phyloP scores from a whole-genome alignment of 2,797 vertebrate genomes.

The Jordanella pulchra region DNA sequence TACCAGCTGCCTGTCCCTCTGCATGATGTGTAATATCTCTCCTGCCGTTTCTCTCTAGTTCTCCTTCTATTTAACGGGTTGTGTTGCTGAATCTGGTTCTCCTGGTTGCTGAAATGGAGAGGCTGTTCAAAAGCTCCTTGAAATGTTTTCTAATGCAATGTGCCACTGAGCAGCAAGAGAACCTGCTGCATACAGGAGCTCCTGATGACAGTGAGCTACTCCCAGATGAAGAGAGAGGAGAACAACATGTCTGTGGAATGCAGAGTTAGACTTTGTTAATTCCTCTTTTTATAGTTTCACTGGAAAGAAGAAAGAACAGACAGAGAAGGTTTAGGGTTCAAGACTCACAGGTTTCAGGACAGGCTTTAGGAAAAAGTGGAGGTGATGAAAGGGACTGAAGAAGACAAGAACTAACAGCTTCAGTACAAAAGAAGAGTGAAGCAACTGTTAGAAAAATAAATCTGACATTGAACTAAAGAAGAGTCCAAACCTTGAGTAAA shows the following conservation, averaged over 20 bases:
- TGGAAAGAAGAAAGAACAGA: slow-evolving; percentile 58
- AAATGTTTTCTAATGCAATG: too few relatives aligned
- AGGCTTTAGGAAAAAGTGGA: slow-evolving; percentile 51
- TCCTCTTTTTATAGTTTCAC: slow-evolving; percentile 65
- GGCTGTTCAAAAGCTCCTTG: too few relatives aligned
- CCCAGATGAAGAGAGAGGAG: slow-evolving; percentile 52
- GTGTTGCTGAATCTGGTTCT: too few relatives aligned
- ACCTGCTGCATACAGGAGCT: too few relatives aligned
- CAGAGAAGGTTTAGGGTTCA: slow-evolving; percentile 40
- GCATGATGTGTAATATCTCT: slow-evolving; percentile 38
- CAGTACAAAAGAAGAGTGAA: too few relatives aligned
- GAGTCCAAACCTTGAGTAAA: neutral
- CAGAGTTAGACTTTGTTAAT: slow-evolving; percentile 51
- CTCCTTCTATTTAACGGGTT: neutral
- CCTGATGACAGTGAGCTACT: slow-evolving; percentile 28
- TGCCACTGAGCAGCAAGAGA: too few relatives aligned
- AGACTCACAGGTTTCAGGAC: slow-evolving; percentile 59
- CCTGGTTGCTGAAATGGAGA: too few relatives aligned
- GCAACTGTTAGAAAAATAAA: neutral
- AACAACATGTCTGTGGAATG: slow-evolving; percentile 54
- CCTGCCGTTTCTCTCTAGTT: slow-evolving; percentile 10
- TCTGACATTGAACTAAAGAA: neutral
- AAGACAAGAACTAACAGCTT: too few relatives aligned
- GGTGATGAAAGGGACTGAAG: slow-evolving; percentile 26
- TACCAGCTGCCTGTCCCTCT: slow-evolving; percentile 43